Evolutionary conservation across 2,113 vertebrate genomes (phyloP), one percentile per base, ranked within the genome.

Genomic region (Pterophyllum scalare): DNA sequence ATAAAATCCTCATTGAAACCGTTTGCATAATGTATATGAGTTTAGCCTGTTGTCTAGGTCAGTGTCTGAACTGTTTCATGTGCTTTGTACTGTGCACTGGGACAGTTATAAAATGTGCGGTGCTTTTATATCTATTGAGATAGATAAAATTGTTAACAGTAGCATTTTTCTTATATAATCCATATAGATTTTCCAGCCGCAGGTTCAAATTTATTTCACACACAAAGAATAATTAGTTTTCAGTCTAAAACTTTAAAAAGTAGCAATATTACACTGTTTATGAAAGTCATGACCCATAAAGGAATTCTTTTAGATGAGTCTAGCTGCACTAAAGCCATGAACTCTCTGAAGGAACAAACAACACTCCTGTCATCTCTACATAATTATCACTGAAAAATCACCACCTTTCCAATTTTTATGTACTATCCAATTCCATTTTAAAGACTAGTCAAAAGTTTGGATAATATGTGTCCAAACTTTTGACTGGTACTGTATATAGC

Each of bases 301-400:
- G 40, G 72, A 13, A 33, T 59, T 62, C 2, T 64, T 33, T 19
- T 33, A 14, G 38, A 49, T 38, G 24, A 17, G 35, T 60, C 20
- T n/a, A 43, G 38, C 57, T 19, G 19, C 19, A 12, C 10, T 35
- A 5, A 17, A 83, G 35, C 79, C 38, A 28, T 28, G 28, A 87
- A 28, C 75, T 49, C 19, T 17, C n/a, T 26, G 38, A 77, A 14
- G 52, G 84, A 86, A 86, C 80, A 88, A 85, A 79, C 54, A 91
- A 89, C 86, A 86, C 88, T 77, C 79, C 38, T 81, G 79, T 86
- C 84, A 81, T 75, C 43, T 60, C 58, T 77, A 77, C 77, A 81
- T 83, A 79, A 89, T 89, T 90, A 85, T 83, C 84, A 13, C 87
- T 78, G 83, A 83, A 89, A 88, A 88, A 90, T 82, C 80, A 79